Evolutionary conservation across 2,888 invertebrate species (phyloP), one percentile per base, ranked within the genome.

Genomic region (Platypus cylindrus): DNA sequence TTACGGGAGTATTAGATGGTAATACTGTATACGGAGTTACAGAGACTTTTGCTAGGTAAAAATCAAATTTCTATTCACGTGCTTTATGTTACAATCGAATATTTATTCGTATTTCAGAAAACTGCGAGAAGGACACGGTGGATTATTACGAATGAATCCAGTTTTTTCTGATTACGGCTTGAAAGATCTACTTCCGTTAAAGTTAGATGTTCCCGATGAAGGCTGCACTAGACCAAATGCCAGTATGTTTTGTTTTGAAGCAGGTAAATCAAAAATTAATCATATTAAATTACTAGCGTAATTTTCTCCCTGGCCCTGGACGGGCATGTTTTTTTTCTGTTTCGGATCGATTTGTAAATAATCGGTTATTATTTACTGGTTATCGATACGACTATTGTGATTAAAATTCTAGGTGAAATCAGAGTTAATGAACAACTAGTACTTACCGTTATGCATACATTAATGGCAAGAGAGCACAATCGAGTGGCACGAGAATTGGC

Each of bases 211-310:
- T 47, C 89, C 90, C 11, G 90, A 90, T 55, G 89, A 90, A 66
- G 90, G 90, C 20, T 91, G 90, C 60, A 87, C 87, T 2, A 70
- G 90, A 37, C 85, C 86, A 0, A 87, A 89, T 59, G 73, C 78
- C 53, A 82, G 85, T 45, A 85, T 89, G 79, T 89, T 77, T 59
- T 91, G 91, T 57, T 91, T 91, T 54, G 89, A 90, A 70, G 86
- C 84, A 46, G 89, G 87, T 49, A 41, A 32, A 20, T 32, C 20
- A 20, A 24, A 24, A 12, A 30, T 30, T 3, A n/a, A n/a, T n/a
- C n/a, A n/a, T n/a, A n/a, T n/a, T n/a, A n/a, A n/a, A n/a, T n/a
- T n/a, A n/a, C n/a, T n/a, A n/a, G n/a, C n/a, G n/a, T n/a, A n/a
- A n/a, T n/a, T n/a, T n/a, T n/a, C n/a, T n/a, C n/a, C n/a, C n/a